Base-by-base conservation (phyloP, 2,113 vertebrate species). In the Gorsachius goisagi region DNA sequence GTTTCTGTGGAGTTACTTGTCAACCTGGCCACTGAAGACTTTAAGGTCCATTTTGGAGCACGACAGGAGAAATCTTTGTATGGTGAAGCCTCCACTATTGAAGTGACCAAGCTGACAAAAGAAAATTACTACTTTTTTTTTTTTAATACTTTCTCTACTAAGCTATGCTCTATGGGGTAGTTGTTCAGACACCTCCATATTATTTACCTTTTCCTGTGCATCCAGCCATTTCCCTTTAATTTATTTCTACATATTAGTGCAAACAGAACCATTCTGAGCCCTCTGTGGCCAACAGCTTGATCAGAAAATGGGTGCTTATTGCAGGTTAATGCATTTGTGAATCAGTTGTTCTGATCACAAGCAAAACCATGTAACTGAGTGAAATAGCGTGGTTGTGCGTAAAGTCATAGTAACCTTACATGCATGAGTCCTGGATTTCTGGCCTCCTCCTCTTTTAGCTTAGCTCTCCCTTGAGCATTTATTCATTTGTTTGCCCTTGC, bases 401-500 rank as follows among this genome's bases (percentile, higher is more conserved):
- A 93, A 95, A 96, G 73, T 91, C 69, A 55, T 39, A 91, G 56
- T 56, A 94, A 95, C 58, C 64, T 94, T 77, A 88, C 37, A 63
- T 62, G 35, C 27, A 21, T 3, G 30, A 90, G 47, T 86, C 85
- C 68, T 73, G 68, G 78, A 86, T 88, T 91, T 91, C 92, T 94
- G 88, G 64, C 32, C 62, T 68, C 24, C 67, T 94, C 45, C n/a
- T 91, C 62, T 77, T 95, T 82, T 66, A 93, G 66, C 15, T 87
- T 82, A 76, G 84, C 73, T 95, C 77, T 93, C 92, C 96, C 96
- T 97, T 97, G 64, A 97, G 95, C 96, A 87, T 87, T 90, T 94
- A 95, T 96, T 97, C 92, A 68, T 94, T 92, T 96, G 72, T 94
- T 95, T 95, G 97, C 74, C 97, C 96, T 97, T 97, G 96, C 94